phyloP scores from a whole-genome alignment of 1,140 invertebrate genomes.

The Lysiphlebus fabarum region DNA sequence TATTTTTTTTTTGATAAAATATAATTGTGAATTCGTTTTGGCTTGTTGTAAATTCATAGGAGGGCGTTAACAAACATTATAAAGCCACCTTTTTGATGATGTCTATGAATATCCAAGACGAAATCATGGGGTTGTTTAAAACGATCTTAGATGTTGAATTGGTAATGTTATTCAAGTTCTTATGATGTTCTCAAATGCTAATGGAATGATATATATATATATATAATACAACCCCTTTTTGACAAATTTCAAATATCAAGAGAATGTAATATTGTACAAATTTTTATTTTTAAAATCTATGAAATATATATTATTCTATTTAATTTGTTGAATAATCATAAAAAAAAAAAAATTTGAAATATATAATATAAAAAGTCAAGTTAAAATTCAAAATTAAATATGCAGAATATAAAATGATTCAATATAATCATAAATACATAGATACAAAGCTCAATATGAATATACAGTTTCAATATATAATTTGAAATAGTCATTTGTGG shows the following conservation, averaged over 20 bases:
- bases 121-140: conserved; percentile 38
- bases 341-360: too few relatives aligned
- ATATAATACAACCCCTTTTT: too few relatives aligned
- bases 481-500: background rate
- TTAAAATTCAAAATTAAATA: too few relatives aligned
- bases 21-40: conserved; percentile 9
- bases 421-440: background rate
- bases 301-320: too few relatives aligned
- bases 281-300: too few relatives aligned
- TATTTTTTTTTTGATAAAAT: too few relatives aligned
- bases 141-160: conserved; percentile 34
- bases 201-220: conserved; percentile 26
- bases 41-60: conserved; percentile 37
- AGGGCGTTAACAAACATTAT: conserved; percentile 21
- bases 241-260: too few relatives aligned
- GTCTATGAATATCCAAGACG: conserved; percentile 42
- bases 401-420: too few relatives aligned
- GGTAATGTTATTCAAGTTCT: conserved; percentile 8
- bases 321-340: too few relatives aligned
- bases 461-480: background rate
- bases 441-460: background rate
- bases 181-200: conserved; percentile 34
- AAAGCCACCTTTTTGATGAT: conserved; percentile 8
- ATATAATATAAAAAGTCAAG: too few relatives aligned
- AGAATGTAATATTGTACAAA: too few relatives aligned